Evolutionary conservation across 2,797 vertebrate species (phyloP).

Genomic region (Sebastes nivosus): DNA sequence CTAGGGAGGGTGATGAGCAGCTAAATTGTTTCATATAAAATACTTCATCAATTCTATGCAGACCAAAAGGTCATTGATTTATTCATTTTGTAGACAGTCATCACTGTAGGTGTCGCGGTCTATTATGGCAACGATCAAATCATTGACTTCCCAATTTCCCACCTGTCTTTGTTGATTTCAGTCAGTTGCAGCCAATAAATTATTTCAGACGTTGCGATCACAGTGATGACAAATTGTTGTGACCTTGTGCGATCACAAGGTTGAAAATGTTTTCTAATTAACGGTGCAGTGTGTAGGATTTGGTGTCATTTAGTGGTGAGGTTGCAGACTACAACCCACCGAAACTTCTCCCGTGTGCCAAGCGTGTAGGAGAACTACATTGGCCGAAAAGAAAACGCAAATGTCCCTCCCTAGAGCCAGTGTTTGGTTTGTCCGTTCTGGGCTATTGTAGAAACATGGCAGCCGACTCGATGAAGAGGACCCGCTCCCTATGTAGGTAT

Average conservation of each 20-base stretch:
- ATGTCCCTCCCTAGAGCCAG: too few relatives aligned
- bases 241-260: background rate
- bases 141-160: constrained; percentile 1
- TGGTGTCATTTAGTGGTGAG: too few relatives aligned
- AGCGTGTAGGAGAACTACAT: too few relatives aligned
- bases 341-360: too few relatives aligned
- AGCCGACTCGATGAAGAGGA: accelerated
- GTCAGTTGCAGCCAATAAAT: constrained; percentile 2
- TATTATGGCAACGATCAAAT: constrained; percentile 9
- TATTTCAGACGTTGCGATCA: background rate
- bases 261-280: background rate
- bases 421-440: too few relatives aligned
- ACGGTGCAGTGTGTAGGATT: too few relatives aligned
- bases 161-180: constrained; percentile 18
- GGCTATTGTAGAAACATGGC: too few relatives aligned
- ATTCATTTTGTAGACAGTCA: background rate
- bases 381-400: too few relatives aligned
- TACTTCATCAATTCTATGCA: constrained; percentile 1
- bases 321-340: too few relatives aligned
- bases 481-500: too few relatives aligned
- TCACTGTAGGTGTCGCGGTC: background rate
- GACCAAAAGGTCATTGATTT: constrained; percentile 15
- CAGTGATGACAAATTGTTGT: background rate
- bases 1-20: background rate
- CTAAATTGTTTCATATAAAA: constrained; percentile 21